Base-by-base conservation (phyloP, 2,113 vertebrate species). In the Dunckerocampus dactyliophorus region DNA sequence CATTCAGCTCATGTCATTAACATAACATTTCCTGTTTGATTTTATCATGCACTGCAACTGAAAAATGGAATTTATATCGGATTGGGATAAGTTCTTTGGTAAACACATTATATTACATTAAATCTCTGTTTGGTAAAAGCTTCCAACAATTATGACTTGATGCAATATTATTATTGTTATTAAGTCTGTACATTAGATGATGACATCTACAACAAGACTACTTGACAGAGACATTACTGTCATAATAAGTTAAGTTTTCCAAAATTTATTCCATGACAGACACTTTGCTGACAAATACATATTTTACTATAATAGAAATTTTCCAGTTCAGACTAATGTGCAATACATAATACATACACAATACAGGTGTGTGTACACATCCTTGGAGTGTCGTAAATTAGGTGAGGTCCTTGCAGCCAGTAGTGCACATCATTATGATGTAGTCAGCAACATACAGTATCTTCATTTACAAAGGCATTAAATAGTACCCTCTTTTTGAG, bases 231-330 rank as follows among this genome's bases (percentile, higher is more conserved):
- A 47, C 62, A 64, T 19, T 28, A 63, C 4, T 43, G 11, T 66
- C 21, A 74, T 7, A 77, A 80, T 76, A 81, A 82, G 79, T 80
- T 72, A 57, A 11, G 0, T 53, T 61, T 63, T 53, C 10, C 47
- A 47, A 50, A 37, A 67, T 62, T 69, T 59, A 81, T 22, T 66
- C 62, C 31, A 64, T n/a, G 11, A 65, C 11, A 75, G 51, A 21
- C 47, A 49, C 59, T 62, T 43, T 62, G 50, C 46, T 74, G 55
- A 37, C 13, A 16, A 39, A 47, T 6, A 49, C 14, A 65, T 8
- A 69, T 65, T 53, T 9, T 62, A 34, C 0, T 62, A 61, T 5
- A 72, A 58, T 68, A 51, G 4, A 49, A 63, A 0, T 10, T 43
- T 19, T 53, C 51, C 53, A 74, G 24, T 71, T 67, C 57, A 74